Percentiles rank a stretch among this genome's conserved stretches.
Evolutionary conservation across 92 coral and sea anemone genomes (phyloP).

Genomic region (Parazoanthus atlanticus): DNA sequence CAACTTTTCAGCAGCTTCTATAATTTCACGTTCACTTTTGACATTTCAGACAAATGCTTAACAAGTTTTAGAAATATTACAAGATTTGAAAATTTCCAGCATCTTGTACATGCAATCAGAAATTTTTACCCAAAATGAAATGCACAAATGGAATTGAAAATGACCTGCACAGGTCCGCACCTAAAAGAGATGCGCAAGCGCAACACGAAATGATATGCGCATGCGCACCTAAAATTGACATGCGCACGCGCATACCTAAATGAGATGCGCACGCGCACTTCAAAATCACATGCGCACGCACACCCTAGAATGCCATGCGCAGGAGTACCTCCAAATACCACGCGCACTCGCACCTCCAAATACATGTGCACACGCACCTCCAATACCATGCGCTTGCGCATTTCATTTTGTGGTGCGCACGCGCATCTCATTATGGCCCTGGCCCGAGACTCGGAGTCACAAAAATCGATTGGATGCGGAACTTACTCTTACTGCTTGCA

Average conservation of each 20-base stretch:
- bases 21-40: too few relatives aligned
- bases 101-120: too few relatives aligned
- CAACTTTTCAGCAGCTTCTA: too few relatives aligned
- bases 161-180: neutral
- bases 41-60: too few relatives aligned
- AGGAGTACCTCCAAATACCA: neutral
- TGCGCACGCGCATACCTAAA: neutral
- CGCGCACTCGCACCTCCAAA: neutral
- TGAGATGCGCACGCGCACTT: too few relatives aligned
- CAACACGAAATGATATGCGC: neutral
- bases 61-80: too few relatives aligned
- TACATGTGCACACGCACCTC: neutral
- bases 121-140: neutral
- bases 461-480: too few relatives aligned
- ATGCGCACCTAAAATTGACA: neutral
- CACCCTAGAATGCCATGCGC: neutral
- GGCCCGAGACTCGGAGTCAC: too few relatives aligned
- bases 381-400: neutral
- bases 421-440: too few relatives aligned
- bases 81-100: too few relatives aligned
- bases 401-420: too few relatives aligned
- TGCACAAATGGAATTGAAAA: neutral
- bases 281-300: neutral
- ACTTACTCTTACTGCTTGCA: too few relatives aligned
- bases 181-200: neutral